A percentile compares a stretch with the other conserved stretches of the same genome.
phyloP scores from a whole-genome alignment of 1,140 invertebrate species.

The Drosophila oshimai region DNA sequence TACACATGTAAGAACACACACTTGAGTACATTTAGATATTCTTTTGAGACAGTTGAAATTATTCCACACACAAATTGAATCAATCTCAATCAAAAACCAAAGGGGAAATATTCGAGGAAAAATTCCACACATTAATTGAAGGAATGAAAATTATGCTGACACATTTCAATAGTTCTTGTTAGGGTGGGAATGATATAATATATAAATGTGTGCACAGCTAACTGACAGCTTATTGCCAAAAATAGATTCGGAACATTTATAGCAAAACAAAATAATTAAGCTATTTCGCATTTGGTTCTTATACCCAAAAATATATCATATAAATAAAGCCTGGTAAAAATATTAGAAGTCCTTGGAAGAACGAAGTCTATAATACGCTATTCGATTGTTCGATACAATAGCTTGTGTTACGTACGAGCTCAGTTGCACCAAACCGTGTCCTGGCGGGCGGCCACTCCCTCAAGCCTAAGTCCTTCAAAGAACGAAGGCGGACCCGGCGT shows the following conservation, averaged over 20 bases:
- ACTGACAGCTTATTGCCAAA: constrained; percentile 40
- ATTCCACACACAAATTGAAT: constrained; percentile 59
- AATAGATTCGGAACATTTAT: constrained; percentile 19
- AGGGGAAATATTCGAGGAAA: constrained; percentile 27
- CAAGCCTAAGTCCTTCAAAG: no score
- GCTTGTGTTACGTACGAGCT: no score
- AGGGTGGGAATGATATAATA: neutral
- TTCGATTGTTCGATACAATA: neutral
- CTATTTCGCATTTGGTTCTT: constrained; percentile 49
- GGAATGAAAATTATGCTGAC: constrained; percentile 31
- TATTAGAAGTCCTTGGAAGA: neutral
- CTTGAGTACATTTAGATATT: neutral
- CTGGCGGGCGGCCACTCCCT: no score
- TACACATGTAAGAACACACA: neutral
- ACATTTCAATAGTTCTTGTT: constrained; percentile 20
- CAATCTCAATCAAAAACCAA: constrained; percentile 65
- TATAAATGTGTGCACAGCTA: neutral
- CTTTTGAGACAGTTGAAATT: constrained; percentile 25
- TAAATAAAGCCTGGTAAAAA: constrained; percentile 28
- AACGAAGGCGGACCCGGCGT: no score
- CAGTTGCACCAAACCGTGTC: no score
- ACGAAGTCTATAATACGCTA: neutral
- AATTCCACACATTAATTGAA: constrained; percentile 52
- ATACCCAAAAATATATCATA: neutral
- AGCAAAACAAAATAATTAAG: constrained; percentile 73